Conservation (phyloP, 1,140 invertebrate species). For the Lutraria rhynchaena region DNA sequence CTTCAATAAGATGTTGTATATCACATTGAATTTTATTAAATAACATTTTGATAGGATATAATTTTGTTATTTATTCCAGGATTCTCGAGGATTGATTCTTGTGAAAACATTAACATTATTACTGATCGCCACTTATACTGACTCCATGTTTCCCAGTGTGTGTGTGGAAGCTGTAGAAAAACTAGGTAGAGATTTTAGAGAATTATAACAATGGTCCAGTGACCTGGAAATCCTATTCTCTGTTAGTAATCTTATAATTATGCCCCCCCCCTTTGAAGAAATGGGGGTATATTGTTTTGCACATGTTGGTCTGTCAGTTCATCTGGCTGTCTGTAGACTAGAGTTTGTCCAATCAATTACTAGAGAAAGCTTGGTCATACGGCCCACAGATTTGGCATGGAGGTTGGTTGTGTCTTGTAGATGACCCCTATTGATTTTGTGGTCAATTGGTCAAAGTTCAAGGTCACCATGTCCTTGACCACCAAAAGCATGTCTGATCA, state of each 20-base stretch:
- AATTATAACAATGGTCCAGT: not conserved
- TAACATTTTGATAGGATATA: too few relatives aligned
- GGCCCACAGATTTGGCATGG: too few relatives aligned
- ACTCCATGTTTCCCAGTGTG: slow-evolving; percentile 81
- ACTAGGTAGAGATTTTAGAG: slow-evolving; percentile 72
- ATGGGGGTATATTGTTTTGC: not conserved
- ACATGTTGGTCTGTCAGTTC: not conserved
- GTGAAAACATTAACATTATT: slow-evolving; percentile 78
- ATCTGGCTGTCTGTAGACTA: not conserved
- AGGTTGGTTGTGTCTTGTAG: too few relatives aligned
- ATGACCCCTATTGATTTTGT: too few relatives aligned
- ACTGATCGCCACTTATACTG: slow-evolving; percentile 79
- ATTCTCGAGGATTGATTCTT: slow-evolving; percentile 78
- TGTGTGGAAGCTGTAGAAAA: slow-evolving; percentile 82
- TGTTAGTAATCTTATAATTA: not conserved
- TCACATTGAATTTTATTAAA: too few relatives aligned
- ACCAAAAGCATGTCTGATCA: too few relatives aligned
- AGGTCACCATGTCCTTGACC: too few relatives aligned
- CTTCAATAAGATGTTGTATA: too few relatives aligned
- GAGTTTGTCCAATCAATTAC: not conserved
- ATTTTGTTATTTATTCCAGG: slow-evolving; percentile 72
- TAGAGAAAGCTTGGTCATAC: not conserved
- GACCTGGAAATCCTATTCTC: not conserved
- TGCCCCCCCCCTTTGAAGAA: too few relatives aligned
- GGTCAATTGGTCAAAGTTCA: too few relatives aligned